Evolutionary conservation across 2,113 vertebrate genomes (phyloP).

Genomic region (Arvicanthis niloticus): DNA sequence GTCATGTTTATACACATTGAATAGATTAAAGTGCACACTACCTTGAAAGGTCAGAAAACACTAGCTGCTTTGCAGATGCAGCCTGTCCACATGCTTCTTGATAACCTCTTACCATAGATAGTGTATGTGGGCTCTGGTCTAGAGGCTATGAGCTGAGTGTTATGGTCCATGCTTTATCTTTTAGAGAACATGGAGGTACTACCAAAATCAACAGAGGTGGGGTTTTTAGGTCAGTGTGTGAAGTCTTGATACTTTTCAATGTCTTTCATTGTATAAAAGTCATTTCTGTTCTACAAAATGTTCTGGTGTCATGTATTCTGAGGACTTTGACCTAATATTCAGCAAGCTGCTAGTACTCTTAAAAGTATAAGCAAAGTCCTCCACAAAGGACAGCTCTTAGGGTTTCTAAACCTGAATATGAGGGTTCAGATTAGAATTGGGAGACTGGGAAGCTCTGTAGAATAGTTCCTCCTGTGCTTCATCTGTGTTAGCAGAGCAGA

Average conservation of each 20-base stretch:
- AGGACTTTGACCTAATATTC: slow-evolving; percentile 70
- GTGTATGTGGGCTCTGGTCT: slow-evolving; percentile 5
- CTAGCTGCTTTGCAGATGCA: slow-evolving; percentile 58
- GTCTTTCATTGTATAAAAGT: slow-evolving; percentile 62
- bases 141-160: slow-evolving; percentile 2
- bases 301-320: slow-evolving; percentile 6
- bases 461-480: slow-evolving; percentile 63
- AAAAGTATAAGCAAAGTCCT: slow-evolving; percentile 63
- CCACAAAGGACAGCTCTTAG: background rate
- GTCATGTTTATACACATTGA: background rate
- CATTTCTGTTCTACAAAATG: slow-evolving; percentile 67
- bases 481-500: slow-evolving; percentile 46
- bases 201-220: slow-evolving; percentile 22
- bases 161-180: background rate
- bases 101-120: slow-evolving; percentile 35
- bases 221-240: slow-evolving; percentile 53
- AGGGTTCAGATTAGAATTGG: slow-evolving; percentile 16
- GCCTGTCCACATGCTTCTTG: slow-evolving; percentile 59
- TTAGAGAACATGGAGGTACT: slow-evolving; percentile 2
- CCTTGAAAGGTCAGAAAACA: slow-evolving; percentile 42
- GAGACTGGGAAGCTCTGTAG: background rate
- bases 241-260: background rate
- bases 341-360: slow-evolving; percentile 46
- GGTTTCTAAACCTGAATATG: background rate
- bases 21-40: background rate